Percentiles rank a stretch among this genome's conserved stretches.
phyloP scores from a whole-genome alignment of 2,888 invertebrate genomes.

The Andricus curvator region DNA sequence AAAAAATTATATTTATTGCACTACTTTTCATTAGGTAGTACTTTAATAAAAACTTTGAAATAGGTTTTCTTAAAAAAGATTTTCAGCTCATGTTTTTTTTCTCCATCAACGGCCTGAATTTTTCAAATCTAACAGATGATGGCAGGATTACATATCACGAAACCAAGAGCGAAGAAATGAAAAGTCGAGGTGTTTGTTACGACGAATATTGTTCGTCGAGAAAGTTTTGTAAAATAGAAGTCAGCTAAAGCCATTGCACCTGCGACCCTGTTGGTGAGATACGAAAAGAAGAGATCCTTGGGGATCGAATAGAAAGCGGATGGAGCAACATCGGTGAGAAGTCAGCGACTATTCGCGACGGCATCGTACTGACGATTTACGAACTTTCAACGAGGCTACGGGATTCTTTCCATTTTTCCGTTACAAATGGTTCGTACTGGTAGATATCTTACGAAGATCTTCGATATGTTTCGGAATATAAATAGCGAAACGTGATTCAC shows the following conservation, averaged over 20 bases:
- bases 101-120: neutral
- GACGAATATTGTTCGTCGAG: neutral
- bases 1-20: no score
- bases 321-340: neutral
- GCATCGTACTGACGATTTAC: neutral
- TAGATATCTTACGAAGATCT: neutral
- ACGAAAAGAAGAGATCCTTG: neutral
- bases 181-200: neutral
- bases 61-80: no score
- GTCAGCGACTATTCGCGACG: slow-evolving; percentile 1
- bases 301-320: neutral
- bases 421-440: slow-evolving; percentile 2
- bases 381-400: neutral
- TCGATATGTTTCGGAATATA: slow-evolving; percentile 2
- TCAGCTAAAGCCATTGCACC: neutral
- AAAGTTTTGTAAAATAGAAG: neutral
- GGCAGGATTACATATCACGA: neutral
- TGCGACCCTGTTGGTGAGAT: neutral
- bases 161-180: neutral
- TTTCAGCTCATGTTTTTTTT: no score
- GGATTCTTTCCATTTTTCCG: neutral
- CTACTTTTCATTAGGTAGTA: no score
- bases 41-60: no score
- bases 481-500: slow-evolving; percentile 7
- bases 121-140: neutral